Conservation (phyloP, 2,113 vertebrate genomes). For the Sylvilagus bachmani region DNA sequence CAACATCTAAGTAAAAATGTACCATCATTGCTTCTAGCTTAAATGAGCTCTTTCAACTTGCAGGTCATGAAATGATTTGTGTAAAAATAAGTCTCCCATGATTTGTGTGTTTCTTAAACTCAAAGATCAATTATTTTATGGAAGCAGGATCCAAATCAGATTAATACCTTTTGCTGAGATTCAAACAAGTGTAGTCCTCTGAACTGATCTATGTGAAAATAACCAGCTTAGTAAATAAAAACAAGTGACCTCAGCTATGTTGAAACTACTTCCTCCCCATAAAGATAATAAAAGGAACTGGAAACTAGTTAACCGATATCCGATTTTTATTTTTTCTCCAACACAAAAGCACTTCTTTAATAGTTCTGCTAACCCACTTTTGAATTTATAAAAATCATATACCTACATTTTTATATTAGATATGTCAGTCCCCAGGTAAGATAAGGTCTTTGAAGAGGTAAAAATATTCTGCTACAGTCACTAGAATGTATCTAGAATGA, state of each 20-base stretch:
- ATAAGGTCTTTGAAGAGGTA: background rate
- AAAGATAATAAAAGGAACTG: background rate
- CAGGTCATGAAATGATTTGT: constrained; percentile 68
- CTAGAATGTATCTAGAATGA: background rate
- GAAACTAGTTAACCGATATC: background rate
- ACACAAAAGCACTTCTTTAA: background rate
- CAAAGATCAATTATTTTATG: constrained; percentile 49
- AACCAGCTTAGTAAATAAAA: background rate
- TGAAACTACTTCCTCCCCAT: background rate
- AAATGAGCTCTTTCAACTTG: constrained; percentile 78
- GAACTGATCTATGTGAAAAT: background rate
- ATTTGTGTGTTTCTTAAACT: constrained; percentile 65
- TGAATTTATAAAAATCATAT: background rate
- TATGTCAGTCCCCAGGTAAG: background rate
- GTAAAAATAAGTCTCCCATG: constrained; percentile 70
- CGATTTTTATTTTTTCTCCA: background rate
- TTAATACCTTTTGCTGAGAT: background rate
- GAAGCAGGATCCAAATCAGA: background rate
- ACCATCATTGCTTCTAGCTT: constrained; percentile 59
- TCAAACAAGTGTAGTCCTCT: constrained; percentile 12
- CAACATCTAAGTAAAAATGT: constrained; percentile 73
- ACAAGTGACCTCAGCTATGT: background rate
- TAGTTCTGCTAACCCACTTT: background rate
- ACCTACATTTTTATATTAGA: background rate
- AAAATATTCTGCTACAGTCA: background rate